phyloP scores from a whole-genome alignment of 2,113 vertebrate species.

The Xyrauchen texanus region DNA sequence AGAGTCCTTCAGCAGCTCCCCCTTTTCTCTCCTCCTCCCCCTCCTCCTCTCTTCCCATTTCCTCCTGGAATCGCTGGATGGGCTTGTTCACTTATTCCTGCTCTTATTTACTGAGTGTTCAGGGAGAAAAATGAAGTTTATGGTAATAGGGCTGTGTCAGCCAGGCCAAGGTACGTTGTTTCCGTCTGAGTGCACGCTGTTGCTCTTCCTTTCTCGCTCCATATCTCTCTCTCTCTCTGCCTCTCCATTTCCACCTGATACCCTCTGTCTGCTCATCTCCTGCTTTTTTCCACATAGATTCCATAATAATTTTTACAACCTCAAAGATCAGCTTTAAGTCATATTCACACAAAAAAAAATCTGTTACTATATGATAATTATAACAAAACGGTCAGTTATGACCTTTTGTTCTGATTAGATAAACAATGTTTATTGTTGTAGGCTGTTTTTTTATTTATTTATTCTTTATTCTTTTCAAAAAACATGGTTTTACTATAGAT shows the following conservation, averaged over 20 bases:
- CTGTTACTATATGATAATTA: neutral
- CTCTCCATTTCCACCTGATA: conserved; percentile 34
- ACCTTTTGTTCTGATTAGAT: no score
- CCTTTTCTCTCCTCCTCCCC: neutral
- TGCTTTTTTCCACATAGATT: conserved; percentile 44
- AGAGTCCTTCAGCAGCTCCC: conserved; percentile 31
- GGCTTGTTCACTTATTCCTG: conserved; percentile 57
- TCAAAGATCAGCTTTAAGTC: neutral
- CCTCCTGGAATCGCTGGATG: conserved; percentile 51
- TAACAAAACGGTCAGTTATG: no score
- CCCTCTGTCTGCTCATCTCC: conserved; percentile 19
- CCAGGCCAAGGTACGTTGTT: conserved; percentile 53
- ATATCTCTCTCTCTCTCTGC: conserved; percentile 5
- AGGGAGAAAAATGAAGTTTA: conserved; percentile 61
- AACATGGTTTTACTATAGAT: no score
- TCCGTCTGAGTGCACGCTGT: conserved; percentile 41
- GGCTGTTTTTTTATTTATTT: no score
- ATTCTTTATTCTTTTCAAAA: no score
- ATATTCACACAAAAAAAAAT: neutral
- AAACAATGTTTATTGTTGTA: no score
- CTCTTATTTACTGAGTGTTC: conserved; percentile 64
- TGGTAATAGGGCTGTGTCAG: conserved; percentile 63
- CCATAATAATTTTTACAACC: conserved; percentile 20
- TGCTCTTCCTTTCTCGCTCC: conserved; percentile 9
- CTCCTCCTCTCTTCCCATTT: conserved; percentile 27